A percentile compares a stretch with the other conserved stretches of the same genome.
Evolutionary conservation across 2,113 vertebrate genomes (phyloP).

Genomic region (Penelope pileata): DNA sequence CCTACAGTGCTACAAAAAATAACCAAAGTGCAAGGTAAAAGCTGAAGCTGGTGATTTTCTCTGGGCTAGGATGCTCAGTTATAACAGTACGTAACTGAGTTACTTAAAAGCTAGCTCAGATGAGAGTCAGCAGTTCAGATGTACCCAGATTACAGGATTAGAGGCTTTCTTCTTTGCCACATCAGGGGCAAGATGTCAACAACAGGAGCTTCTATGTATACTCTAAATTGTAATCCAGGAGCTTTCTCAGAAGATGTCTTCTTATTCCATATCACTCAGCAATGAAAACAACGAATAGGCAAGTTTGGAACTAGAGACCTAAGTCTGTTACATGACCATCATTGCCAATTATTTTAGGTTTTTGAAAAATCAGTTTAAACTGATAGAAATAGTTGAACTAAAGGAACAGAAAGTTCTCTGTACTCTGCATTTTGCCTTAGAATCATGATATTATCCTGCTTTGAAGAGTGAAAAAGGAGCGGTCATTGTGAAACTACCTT

Average conservation of each 20-base stretch:
- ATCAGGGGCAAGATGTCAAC: neutral
- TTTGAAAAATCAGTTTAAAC: neutral
- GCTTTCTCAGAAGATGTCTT: neutral
- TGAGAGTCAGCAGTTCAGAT: neutral
- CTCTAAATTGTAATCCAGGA: neutral
- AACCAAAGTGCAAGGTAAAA: neutral
- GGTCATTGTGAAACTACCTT: neutral
- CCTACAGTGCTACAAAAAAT: neutral
- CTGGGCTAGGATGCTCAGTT: neutral
- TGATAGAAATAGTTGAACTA: neutral
- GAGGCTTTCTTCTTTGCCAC: neutral
- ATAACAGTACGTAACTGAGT: neutral
- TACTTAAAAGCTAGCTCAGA: neutral
- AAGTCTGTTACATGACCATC: fast-evolving
- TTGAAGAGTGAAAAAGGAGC: neutral
- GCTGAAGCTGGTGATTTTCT: neutral
- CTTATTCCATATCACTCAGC: neutral
- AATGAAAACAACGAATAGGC: neutral
- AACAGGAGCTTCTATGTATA: neutral
- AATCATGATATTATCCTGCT: neutral
- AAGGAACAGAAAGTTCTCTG: neutral
- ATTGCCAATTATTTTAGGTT: neutral
- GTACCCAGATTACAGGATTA: neutral
- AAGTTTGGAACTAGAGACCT: neutral
- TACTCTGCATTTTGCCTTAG: neutral